Base-by-base conservation (phyloP, 2,888 invertebrate species). In the Uropetala carovei region DNA sequence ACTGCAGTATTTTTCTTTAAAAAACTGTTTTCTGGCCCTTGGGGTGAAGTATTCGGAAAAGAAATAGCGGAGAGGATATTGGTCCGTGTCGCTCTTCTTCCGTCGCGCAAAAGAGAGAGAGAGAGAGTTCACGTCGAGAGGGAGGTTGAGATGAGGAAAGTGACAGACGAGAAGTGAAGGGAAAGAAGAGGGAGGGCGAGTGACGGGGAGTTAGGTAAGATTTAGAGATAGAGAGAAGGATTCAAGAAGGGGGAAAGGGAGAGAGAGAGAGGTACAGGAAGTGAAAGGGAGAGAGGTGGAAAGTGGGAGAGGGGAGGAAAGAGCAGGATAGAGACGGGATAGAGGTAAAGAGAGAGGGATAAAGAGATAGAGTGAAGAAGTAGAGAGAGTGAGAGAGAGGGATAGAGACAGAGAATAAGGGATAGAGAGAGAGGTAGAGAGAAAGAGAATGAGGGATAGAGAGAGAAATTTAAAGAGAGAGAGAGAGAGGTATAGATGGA, bases 1-100 rank as follows among this genome's bases (percentile, higher is more conserved):
- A 75, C 75, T 75, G 27, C 75, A 9, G 75, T 75, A 75, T 27
- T 75, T 75, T 75, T 75, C 75, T 27, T 75, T 22, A 75, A 75
- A 75, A 75, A 75, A 75, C 22, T 27, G 75, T 75, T 27, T 75
- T 75, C 27, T 27, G 75, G 75, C 75, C 75, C 5, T 22, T 11
- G 27, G 27, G 75, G 75, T 27, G 22, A 27, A 75, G 75, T 75
- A 27, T 22, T 27, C 75, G 75, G 22, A 27, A 11, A 27, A 75
- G n/a, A 75, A 27, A 75, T 75, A 75, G 27, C 22, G 22, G 75
- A 75, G 22, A 22, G 75, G 27, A 75, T 75, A 75, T 75, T 75
- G 75, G 68, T 22, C 68, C n/a, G 68, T 4, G 75, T 75, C 27
- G 22, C 10, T 75, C 22, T 7, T 11, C 10, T 5, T 27, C 27